Evolutionary conservation across 2,888 invertebrate species (phyloP).

Genomic region (Drosophila dives): DNA sequence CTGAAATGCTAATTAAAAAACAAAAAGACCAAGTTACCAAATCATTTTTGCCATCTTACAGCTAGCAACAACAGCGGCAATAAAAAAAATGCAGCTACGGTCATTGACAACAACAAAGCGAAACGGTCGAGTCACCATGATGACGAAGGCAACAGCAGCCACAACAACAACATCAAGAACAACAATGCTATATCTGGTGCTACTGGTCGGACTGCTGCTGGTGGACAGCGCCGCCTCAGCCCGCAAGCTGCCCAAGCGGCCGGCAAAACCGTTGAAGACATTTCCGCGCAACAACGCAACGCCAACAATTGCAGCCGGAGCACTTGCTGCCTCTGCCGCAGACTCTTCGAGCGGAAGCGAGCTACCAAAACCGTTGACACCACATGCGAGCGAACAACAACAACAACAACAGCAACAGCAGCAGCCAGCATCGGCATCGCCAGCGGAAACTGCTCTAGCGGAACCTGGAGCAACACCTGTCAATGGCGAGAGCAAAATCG

Average conservation of each 20-base stretch:
- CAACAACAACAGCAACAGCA: not conserved
- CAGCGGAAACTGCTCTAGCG: slow-evolving; percentile 73
- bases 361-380: slow-evolving; percentile 82
- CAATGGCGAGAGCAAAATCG: slow-evolving; percentile 71
- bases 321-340: slow-evolving; percentile 42
- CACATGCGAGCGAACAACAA: slow-evolving; percentile 61
- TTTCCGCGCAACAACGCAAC: slow-evolving; percentile 84
- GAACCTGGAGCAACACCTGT: slow-evolving; percentile 54
- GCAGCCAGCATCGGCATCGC: slow-evolving; percentile 57
- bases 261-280: slow-evolving; percentile 84
- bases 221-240: slow-evolving; percentile 79
- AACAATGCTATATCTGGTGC: slow-evolving; percentile 50
- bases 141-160: slow-evolving; percentile 41
- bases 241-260: slow-evolving; percentile 82
- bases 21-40: slow-evolving; percentile 58
- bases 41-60: slow-evolving; percentile 53
- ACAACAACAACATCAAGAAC: slow-evolving; percentile 44
- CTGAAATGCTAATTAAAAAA: slow-evolving; percentile 74
- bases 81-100: slow-evolving; percentile 63
- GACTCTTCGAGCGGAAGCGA: slow-evolving; percentile 74
- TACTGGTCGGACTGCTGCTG: slow-evolving; percentile 61
- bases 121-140: slow-evolving; percentile 71
- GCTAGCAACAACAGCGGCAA: slow-evolving; percentile 34
- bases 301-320: slow-evolving; percentile 70
- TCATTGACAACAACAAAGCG: slow-evolving; percentile 64